A percentile compares a stretch with the other conserved stretches of the same genome.
These are phyloP conservation scores for Atopsyche davidsoni DNA, from an alignment of 1,140 invertebrate species.

Conservation along the genomic window DNA sequence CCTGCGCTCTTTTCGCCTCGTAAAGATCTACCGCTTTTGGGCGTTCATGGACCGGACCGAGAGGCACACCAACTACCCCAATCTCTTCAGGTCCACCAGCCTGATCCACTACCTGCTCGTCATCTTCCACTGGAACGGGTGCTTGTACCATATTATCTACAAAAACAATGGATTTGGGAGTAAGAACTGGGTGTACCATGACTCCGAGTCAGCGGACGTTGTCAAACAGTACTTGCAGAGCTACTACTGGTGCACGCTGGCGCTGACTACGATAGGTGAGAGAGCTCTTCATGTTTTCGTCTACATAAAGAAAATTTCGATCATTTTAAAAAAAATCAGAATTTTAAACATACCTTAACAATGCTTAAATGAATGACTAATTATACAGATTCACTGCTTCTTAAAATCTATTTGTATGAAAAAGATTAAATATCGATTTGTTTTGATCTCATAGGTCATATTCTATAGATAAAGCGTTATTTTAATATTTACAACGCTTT, in stretches of 20 bases:
- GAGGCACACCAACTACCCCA: constrained; percentile 97
- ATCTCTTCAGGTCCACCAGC: constrained; percentile 90
- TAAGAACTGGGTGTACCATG: constrained; percentile 84
- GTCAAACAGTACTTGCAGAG: constrained; percentile 94
- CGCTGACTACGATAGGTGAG: constrained; percentile 84
- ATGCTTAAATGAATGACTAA: no score
- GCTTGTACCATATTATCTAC: constrained; percentile 93
- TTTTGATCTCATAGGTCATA: no score
- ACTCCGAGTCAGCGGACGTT: constrained; percentile 76
- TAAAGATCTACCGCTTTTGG: constrained; percentile 98
- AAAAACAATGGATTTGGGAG: constrained; percentile 91
- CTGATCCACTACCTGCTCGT: constrained; percentile 95
- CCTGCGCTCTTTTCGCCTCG: constrained; percentile 90
- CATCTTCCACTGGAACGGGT: constrained; percentile 99
- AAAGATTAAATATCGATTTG: no score
- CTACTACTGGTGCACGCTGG: constrained; percentile 96
- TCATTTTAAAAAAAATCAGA: no score
- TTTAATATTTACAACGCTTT: no score
- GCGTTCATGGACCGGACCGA: constrained; percentile 97
- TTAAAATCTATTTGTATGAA: no score
- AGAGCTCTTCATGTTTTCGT: no score
- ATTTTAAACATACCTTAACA: no score
- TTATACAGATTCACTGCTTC: no score
- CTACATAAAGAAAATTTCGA: no score
- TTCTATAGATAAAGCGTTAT: no score